Percentiles rank a stretch among this genome's conserved stretches.
Conservation (phyloP, 2,113 vertebrate species). For the Zosterops japonicus region DNA sequence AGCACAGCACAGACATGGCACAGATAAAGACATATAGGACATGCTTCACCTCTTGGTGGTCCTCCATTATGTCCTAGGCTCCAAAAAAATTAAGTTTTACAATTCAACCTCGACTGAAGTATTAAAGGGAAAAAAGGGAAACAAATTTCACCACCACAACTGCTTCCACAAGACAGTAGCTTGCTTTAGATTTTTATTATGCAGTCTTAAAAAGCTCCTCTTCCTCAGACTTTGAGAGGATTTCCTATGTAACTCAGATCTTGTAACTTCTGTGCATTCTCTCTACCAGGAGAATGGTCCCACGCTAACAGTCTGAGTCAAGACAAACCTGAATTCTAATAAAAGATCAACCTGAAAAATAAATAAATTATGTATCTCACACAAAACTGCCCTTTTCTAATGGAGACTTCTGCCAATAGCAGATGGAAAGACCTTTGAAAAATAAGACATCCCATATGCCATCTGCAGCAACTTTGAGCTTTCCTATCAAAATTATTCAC, state of each 20-base stretch:
- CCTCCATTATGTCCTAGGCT: not conserved
- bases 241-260: not conserved
- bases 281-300: not conserved
- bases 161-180: not conserved
- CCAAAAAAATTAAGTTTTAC: not conserved
- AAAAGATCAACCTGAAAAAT: not conserved
- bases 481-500: constrained; percentile 18
- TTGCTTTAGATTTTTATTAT: not conserved
- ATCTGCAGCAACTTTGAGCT: not conserved
- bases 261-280: not conserved
- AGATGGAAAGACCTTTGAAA: constrained; percentile 66
- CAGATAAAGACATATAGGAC: rapidly evolving
- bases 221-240: not conserved
- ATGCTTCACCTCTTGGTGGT: not conserved
- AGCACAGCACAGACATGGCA: not conserved
- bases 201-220: not conserved
- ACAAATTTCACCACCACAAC: not conserved
- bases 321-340: not conserved
- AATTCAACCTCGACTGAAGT: not conserved
- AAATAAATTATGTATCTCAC: not conserved
- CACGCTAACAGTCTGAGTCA: not conserved
- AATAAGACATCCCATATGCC: constrained; percentile 43
- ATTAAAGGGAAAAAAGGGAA: not conserved
- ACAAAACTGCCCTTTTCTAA: constrained; percentile 48
- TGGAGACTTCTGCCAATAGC: constrained; percentile 50